Conservation (phyloP, 1,140 invertebrate genomes). For the Anagrus nilaparvatae region DNA sequence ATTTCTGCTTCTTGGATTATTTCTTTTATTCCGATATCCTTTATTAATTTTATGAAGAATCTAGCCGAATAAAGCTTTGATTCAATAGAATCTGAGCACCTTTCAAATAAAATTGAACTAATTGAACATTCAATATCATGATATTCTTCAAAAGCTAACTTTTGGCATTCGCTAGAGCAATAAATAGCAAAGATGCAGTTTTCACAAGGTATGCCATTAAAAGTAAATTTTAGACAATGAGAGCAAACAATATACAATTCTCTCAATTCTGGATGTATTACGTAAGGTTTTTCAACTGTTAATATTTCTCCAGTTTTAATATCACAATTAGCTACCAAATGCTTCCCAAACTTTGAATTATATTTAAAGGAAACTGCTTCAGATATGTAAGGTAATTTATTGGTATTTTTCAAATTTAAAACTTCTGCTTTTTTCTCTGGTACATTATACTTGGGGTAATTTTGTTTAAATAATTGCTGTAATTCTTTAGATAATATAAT, state of each 20-base stretch:
- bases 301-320: constrained; percentile 67
- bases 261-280: constrained; percentile 49
- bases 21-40: too few species aligned
- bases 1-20: too few species aligned
- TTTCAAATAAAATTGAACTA: too few species aligned
- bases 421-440: too few species aligned
- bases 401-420: too few species aligned
- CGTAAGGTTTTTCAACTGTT: constrained; percentile 68
- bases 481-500: too few species aligned
- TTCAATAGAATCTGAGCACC: too few species aligned
- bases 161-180: constrained; percentile 59
- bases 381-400: constrained; percentile 47
- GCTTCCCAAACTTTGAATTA: constrained; percentile 49
- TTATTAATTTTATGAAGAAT: too few species aligned
- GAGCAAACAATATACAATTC: constrained; percentile 57
- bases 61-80: too few species aligned
- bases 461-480: too few species aligned
- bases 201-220: constrained; percentile 53
- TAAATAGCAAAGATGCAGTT: constrained; percentile 55
- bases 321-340: constrained; percentile 52
- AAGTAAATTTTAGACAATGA: constrained; percentile 56
- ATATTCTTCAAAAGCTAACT: constrained; percentile 48
- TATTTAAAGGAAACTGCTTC: constrained; percentile 49
- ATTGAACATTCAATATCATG: constrained; percentile 70
- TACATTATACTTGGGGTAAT: too few species aligned